Evolutionary conservation across 2,797 vertebrate genomes (phyloP).

Genomic region (Meda fulgida): DNA sequence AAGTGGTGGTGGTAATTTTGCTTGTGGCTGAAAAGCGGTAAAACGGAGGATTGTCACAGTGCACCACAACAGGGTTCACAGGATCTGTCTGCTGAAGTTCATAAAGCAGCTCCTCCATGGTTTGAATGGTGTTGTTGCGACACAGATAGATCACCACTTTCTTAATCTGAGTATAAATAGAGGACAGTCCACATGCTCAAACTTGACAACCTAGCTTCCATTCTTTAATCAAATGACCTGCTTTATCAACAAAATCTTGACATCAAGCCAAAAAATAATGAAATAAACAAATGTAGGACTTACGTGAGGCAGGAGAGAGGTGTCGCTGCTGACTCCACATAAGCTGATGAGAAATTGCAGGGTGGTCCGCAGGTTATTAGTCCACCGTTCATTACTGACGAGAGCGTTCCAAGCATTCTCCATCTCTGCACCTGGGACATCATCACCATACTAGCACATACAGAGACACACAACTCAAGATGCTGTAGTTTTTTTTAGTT

Average conservation of each 20-base stretch:
- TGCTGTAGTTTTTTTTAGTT: neutral
- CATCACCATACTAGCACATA: constrained; percentile 89
- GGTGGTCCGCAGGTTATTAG: constrained; percentile 91
- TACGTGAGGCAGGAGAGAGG: constrained; percentile 91
- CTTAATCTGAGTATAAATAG: constrained; percentile 84
- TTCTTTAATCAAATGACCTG: neutral
- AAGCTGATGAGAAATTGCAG: constrained; percentile 97
- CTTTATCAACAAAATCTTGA: neutral
- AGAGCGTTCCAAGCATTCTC: constrained; percentile 97
- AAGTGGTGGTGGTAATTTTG: constrained; percentile 89
- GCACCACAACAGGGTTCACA: constrained; percentile 94
- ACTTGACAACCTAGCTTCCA: neutral
- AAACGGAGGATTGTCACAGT: constrained; percentile 97
- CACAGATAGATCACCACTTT: constrained; percentile 97
- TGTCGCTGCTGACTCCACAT: constrained; percentile 97
- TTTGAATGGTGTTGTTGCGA: constrained; percentile 96
- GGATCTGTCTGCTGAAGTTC: constrained; percentile 98
- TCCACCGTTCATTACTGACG: constrained; percentile 96
- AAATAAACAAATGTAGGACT: constrained; percentile 63
- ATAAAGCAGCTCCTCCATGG: constrained; percentile 97
- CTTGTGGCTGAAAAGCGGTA: constrained; percentile 95
- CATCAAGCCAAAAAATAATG: neutral
- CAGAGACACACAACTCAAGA: constrained; percentile 1
- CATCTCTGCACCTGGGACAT: constrained; percentile 94
- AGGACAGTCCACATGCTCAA: neutral